phyloP scores from a whole-genome alignment of 2,888 invertebrate genomes.

The Marronus borbonicus region DNA sequence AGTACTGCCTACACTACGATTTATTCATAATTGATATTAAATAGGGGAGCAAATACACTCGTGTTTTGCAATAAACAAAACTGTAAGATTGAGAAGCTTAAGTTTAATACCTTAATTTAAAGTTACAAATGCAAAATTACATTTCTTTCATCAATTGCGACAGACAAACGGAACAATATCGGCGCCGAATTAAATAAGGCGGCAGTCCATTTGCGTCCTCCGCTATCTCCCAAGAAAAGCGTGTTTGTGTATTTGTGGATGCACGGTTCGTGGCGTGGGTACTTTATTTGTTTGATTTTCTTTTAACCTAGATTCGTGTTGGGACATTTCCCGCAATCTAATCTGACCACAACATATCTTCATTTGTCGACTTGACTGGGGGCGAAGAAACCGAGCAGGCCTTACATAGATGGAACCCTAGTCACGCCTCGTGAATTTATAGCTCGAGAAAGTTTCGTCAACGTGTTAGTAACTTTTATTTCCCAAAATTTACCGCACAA shows the following conservation, averaged over 20 bases:
- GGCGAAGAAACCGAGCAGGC: constrained; percentile 54
- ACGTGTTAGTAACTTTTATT: constrained; percentile 53
- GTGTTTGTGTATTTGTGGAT: constrained; percentile 27
- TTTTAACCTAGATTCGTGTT: constrained; percentile 60
- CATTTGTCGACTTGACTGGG: constrained; percentile 61
- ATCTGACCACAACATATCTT: constrained; percentile 63
- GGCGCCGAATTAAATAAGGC: constrained; percentile 31
- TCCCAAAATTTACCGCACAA: constrained; percentile 48
- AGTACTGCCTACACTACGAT: too few relatives aligned
- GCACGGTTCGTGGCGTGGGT: constrained; percentile 58
- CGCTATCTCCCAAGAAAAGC: constrained; percentile 24
- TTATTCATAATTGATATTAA: too few relatives aligned
- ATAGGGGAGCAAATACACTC: too few relatives aligned
- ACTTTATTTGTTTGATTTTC: constrained; percentile 67
- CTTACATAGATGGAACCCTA: constrained; percentile 60
- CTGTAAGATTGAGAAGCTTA: too few relatives aligned
- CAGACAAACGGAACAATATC: constrained; percentile 33
- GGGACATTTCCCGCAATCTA: constrained; percentile 60
- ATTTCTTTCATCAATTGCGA: constrained; percentile 21
- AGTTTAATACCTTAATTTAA: neutral
- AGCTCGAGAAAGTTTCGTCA: constrained; percentile 50
- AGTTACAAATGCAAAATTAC: constrained; percentile 7
- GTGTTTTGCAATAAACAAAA: too few relatives aligned
- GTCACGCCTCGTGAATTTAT: constrained; percentile 54
- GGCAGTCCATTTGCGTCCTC: neutral